Evolutionary conservation across 2,113 vertebrate genomes (phyloP), one percentile per base, ranked within the genome.

Genomic region (Ornithorhynchus anatinus): DNA sequence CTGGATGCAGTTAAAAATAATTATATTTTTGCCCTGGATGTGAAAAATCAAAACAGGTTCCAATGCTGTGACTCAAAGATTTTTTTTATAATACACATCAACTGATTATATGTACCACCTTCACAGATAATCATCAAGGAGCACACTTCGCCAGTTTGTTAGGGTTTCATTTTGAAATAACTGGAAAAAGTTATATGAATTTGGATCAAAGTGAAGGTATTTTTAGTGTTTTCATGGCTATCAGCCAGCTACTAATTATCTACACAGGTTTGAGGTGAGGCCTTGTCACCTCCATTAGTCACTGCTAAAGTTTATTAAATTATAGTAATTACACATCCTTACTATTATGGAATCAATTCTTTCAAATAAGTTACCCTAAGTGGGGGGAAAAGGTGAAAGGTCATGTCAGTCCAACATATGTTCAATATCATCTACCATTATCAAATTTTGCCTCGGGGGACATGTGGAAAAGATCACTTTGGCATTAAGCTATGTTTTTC

Each of bases 351-450:
- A 17, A 51, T 51, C 37, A 51, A 40, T 47, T 56, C 51, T 50
- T 75, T 61, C 27, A 4, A 60, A 16, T 43, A 63, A 23, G 14
- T 53, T 66, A 60, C 47, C 71, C 63, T 45, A 50, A 72, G 77
- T 20, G 33, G 53, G 58, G 13, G 23, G 23, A 53, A 47, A n/a
- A 57, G 12, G 14, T 42, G 35, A 63, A 1, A 59, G 52, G 4
- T 31, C 11, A 43, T 15, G 15, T 7, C 42, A 23, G 33, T 17
- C 47, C 42, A 61, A 14, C 25, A 69, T 58, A 44, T 52, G n/a
- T n/a, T 79, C 27, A 48, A 44, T 15, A 74, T 50, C 72, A 58
- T 4, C n/a, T 74, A 22, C 6, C n/a, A 45, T 32, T 44, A 29
- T 16, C 25, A 29, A 48, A 50, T 50, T 50, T 50, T 27, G 8